A percentile compares a stretch with the other conserved stretches of the same genome.
These are phyloP conservation scores for Ursus arctos DNA, from an alignment of 2,113 vertebrate species.

Conservation along the genomic window DNA sequence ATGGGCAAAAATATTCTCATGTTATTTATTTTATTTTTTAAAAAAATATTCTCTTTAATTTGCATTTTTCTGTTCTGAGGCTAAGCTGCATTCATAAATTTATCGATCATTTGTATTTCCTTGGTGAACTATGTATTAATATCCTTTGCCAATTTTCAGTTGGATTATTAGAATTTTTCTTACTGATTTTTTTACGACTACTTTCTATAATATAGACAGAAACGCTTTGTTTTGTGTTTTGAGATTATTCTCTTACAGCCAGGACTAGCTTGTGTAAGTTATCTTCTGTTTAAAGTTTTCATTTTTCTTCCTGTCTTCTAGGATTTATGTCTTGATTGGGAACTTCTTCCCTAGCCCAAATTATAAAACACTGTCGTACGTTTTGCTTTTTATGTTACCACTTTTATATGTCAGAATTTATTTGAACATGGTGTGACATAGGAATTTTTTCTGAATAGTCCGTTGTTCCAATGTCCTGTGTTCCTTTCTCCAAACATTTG, in stretches of 20 bases:
- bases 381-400: background rate
- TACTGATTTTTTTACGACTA: background rate
- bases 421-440: background rate
- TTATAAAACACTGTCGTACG: background rate
- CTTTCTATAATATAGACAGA: background rate
- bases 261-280: background rate
- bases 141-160: background rate
- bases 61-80: background rate
- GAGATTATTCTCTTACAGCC: background rate
- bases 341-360: background rate
- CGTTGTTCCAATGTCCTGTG: background rate
- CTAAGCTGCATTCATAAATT: background rate
- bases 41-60: background rate
- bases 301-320: background rate
- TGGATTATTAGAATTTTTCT: conserved; percentile 30
- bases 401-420: background rate
- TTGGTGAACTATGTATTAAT: background rate
- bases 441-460: background rate
- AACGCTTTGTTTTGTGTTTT: background rate
- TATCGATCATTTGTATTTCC: background rate
- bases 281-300: background rate
- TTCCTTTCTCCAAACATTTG: conserved; percentile 9
- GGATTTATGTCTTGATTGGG: conserved; percentile 15
- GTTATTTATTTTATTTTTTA: background rate
- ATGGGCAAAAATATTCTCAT: background rate